Evolutionary conservation across 2,113 vertebrate species (phyloP), one percentile per base, ranked within the genome.

Genomic region (Phocoena phocoena): DNA sequence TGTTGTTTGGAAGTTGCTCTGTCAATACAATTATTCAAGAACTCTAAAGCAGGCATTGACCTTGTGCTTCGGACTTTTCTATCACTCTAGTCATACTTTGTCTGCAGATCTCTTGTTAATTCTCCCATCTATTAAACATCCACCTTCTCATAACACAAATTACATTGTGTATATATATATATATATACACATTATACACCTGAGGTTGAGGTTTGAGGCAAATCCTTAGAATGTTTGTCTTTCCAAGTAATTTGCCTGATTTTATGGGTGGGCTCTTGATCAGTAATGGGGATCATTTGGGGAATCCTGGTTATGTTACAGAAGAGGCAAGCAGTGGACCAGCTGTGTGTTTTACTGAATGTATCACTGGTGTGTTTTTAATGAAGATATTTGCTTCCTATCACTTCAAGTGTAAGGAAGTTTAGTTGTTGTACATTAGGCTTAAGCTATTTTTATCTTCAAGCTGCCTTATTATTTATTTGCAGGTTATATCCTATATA

Each of bases 1-100:
- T 97, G 94, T 97, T 98, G 95, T 97, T 97, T 96, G 88, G 94
- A 96, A 96, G 95, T 97, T 95, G 80, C 70, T 97, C 95, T 67
- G 65, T 97, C 91, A 79, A 82, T 86, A 92, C 95, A 95, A 93
- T 97, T 95, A 95, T 31, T 96, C 94, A 98, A 89, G 91, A 92
- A 50, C 74, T 85, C 95, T 73, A 92, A 96, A 97, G 94, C 94
- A 98, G 96, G 83, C 92, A 91, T 88, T 76, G 89, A 89, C 93
- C 93, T 98, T 96, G 96, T 84, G 95, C 44, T 65, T 31, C 28
- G 26, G 41, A n/a, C 12, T n/a, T 94, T 95, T 55, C 38, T 4
- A 1, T 36, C 58, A 55, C 68, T 93, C n/a, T 13, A 13, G 1
- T 36, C 33, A 82, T 15, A 41, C 36, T 87, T 90, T 50, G 18